A percentile compares a stretch with the other conserved stretches of the same genome.
These are phyloP conservation scores for Choreutis nemorana DNA, from an alignment of 2,888 invertebrate genomes.

Conservation along the genomic window DNA sequence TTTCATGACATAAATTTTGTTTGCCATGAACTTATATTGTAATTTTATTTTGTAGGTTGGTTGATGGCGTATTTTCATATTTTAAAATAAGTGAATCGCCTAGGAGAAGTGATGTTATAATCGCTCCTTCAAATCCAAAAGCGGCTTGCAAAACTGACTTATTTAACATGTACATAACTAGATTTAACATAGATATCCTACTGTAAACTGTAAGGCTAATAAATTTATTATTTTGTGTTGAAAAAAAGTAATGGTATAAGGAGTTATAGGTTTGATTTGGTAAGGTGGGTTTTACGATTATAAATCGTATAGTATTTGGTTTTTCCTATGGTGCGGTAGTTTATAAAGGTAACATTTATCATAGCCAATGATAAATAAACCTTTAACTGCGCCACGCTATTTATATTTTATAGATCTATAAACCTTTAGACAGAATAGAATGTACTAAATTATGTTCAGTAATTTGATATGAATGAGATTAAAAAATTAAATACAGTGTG, in stretches of 20 bases:
- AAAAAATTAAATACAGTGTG: conserved; percentile 32
- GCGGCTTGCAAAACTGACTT: conserved; percentile 31
- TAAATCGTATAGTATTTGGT: conserved; percentile 41
- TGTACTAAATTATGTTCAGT: conserved; percentile 55
- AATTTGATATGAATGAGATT: conserved; percentile 63
- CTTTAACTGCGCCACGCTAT: conserved; percentile 48
- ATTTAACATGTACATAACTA: conserved; percentile 42
- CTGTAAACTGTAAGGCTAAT: conserved; percentile 32
- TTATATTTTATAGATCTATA: conserved; percentile 48
- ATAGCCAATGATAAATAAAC: conserved; percentile 31
- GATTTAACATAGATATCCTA: conserved; percentile 24
- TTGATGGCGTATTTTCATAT: too few relatives aligned
- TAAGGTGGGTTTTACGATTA: conserved; percentile 37
- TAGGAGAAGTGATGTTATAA: conserved; percentile 57
- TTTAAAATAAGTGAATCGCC: too few relatives aligned
- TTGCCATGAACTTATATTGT: conserved; percentile 45
- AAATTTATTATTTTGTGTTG: conserved; percentile 36
- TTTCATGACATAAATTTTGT: too few relatives aligned
- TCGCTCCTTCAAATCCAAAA: conserved; percentile 38
- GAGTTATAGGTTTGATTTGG: conserved; percentile 23
- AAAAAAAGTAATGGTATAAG: conserved; percentile 6
- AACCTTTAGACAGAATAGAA: conserved; percentile 43
- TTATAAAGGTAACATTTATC: conserved; percentile 36
- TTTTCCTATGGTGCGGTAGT: conserved; percentile 30
- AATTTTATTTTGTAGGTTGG: conserved; percentile 20